These are phyloP conservation scores for Osmoderma eremita DNA, from an alignment of 2,888 invertebrate genomes.

Conservation along the genomic window DNA sequence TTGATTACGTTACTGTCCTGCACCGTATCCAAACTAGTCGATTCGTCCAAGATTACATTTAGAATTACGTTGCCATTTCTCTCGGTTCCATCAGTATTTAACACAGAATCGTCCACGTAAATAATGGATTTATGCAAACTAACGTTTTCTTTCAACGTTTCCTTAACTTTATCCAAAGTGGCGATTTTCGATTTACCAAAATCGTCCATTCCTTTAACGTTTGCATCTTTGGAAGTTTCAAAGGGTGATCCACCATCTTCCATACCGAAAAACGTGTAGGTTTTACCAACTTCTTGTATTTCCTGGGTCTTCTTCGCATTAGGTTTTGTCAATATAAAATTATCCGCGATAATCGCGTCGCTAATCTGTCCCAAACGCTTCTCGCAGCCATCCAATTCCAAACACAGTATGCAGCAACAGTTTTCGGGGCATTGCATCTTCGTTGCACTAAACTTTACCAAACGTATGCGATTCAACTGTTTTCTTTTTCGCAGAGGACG, in stretches of 20 bases:
- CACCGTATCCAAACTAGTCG: slow-evolving; percentile 56
- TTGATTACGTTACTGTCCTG: slow-evolving; percentile 58
- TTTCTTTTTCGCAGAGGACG: not conserved
- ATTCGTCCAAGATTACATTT: slow-evolving; percentile 59
- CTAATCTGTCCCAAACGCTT: slow-evolving; percentile 63
- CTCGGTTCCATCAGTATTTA: slow-evolving; percentile 42
- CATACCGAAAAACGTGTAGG: slow-evolving; percentile 67
- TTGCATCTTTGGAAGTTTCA: slow-evolving; percentile 62
- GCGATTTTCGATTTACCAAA: slow-evolving; percentile 58
- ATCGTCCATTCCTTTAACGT: slow-evolving; percentile 64
- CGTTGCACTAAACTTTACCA: not conserved
- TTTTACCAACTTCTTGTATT: slow-evolving; percentile 65
- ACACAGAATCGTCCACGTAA: slow-evolving; percentile 55
- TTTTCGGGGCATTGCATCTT: slow-evolving; percentile 76
- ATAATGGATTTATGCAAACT: slow-evolving; percentile 61
- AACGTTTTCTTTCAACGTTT: slow-evolving; percentile 21
- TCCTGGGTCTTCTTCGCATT: slow-evolving; percentile 62
- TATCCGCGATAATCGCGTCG: slow-evolving; percentile 56
- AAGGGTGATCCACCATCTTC: slow-evolving; percentile 64
- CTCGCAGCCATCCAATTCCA: slow-evolving; percentile 75
- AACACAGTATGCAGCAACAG: slow-evolving; percentile 80
- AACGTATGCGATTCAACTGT: not conserved
- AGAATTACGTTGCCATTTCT: slow-evolving; percentile 49
- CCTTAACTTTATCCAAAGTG: slow-evolving; percentile 2
- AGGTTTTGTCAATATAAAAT: slow-evolving; percentile 68